These are phyloP conservation scores for Etheostoma perlongum DNA, from an alignment of 2,797 vertebrate genomes.

Conservation along the genomic window DNA sequence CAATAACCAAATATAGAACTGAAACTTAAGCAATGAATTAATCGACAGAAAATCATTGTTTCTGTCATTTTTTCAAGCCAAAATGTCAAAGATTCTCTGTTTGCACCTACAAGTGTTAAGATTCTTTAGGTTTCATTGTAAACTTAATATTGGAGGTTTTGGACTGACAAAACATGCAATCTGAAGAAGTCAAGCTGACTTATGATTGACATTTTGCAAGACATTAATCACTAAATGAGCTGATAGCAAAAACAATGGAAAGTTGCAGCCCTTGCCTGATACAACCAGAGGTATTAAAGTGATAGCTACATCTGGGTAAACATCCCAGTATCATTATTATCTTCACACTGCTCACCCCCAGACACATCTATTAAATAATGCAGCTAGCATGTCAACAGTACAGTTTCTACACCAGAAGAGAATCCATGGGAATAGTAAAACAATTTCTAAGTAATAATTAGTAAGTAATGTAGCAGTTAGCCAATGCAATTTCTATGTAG, in stretches of 20 bases:
- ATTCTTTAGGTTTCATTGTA: too few relatives aligned
- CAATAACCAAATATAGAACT: not conserved
- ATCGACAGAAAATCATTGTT: too few relatives aligned
- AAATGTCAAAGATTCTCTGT: too few relatives aligned
- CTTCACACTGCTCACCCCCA: not conserved
- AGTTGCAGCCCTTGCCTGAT: not conserved
- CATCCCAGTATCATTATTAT: not conserved
- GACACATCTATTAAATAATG: slow-evolving; percentile 21
- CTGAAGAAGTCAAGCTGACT: not conserved
- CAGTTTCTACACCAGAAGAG: slow-evolving; percentile 28
- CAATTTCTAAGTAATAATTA: slow-evolving; percentile 14
- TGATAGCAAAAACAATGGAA: not conserved
- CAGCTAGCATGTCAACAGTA: slow-evolving; percentile 24
- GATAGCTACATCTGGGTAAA: not conserved
- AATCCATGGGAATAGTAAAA: slow-evolving; percentile 39
- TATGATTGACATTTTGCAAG: not conserved
- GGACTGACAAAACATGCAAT: not conserved
- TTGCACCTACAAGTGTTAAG: too few relatives aligned
- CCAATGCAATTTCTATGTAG: slow-evolving; percentile 36
- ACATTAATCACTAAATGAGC: too few relatives aligned
- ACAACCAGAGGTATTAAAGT: not conserved
- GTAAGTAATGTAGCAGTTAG: slow-evolving; percentile 27
- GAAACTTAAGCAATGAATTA: too few relatives aligned
- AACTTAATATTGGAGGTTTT: not conserved
- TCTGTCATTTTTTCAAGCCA: too few relatives aligned